Base-by-base conservation (phyloP, 2,888 invertebrate species). In the Craniophora ligustri region DNA sequence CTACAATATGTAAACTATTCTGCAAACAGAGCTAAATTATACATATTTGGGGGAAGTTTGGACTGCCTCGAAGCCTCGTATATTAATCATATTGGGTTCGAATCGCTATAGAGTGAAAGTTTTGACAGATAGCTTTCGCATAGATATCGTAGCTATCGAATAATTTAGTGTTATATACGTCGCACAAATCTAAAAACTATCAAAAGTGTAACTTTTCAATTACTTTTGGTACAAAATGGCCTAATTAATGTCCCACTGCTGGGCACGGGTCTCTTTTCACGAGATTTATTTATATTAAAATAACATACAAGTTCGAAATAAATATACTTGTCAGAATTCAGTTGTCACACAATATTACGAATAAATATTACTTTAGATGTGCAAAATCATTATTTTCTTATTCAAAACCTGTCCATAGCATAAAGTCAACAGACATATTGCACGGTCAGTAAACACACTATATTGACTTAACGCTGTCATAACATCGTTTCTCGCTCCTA, bases 61-160 rank as follows among this genome's bases (percentile, higher is more conserved):
- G 45, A 26, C 23, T 23, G 46, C 46, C 26, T 30, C 40, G 18
- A 39, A 59, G 40, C 47, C 47, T 54, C 66, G 60, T 60, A 54
- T 66, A 63, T 63, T 59, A 65, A 66, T 63, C 47, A 63, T 66
- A 59, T 66, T 40, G 40, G 28, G 44, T 54, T 65, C 32, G 45
- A 66, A 60, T 66, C 47, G 60, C 44, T 64, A 32, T 59, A 28
- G 42, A 53, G 28, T 18, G 16, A 64, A 65, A 63, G 63, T 63
- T 63, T 65, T 59, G 63, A 63, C 66, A 63, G 41, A 64, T 58
- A 34, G 46, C 34, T 59, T 21, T 18, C 30, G 19, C 19, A 11
- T 21, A 26, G n/a, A 5, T 32, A 39, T 30, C n/a, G 6, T 31
- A 51, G 8, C 7, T 21, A 26, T 26, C n/a, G n/a, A 26, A 5